A percentile compares a stretch with the other conserved stretches of the same genome.
Evolutionary conservation across 2,113 vertebrate genomes (phyloP).

Genomic region (Ophthalmotilapia sp.): DNA sequence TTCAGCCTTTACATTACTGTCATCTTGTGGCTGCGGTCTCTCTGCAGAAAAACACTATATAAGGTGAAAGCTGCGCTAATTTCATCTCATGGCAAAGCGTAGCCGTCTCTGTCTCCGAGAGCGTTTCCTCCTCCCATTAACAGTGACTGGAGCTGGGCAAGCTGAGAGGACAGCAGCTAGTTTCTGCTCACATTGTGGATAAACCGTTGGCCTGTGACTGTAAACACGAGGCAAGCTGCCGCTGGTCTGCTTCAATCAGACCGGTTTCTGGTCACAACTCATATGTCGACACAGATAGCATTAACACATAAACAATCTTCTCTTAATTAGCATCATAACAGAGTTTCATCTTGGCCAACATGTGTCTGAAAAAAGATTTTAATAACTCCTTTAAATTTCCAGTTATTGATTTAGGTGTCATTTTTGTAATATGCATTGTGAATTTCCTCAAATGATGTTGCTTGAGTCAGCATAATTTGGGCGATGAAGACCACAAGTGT

Average conservation of each 20-base stretch:
- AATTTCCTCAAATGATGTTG: neutral
- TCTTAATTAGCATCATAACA: neutral
- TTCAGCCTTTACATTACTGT: neutral
- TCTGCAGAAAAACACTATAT: neutral
- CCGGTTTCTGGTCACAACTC: neutral
- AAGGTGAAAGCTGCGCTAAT: neutral
- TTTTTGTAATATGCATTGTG: neutral
- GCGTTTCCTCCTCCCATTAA: neutral
- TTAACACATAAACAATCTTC: neutral
- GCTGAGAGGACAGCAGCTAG: neutral
- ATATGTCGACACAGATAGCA: neutral
- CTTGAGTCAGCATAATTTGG: neutral
- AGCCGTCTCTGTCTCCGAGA: neutral
- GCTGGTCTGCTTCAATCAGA: neutral
- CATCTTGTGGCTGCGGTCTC: neutral
- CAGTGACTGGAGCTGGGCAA: neutral
- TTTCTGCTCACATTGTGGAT: neutral
- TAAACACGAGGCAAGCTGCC: neutral
- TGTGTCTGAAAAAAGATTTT: neutral
- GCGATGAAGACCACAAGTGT: neutral
- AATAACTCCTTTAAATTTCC: accelerated
- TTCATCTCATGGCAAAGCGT: neutral
- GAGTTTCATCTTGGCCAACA: neutral
- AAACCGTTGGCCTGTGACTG: neutral
- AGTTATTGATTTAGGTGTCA: neutral